Conservation (phyloP, 2,113 vertebrate species). For the Ctenodactylus gundi region DNA sequence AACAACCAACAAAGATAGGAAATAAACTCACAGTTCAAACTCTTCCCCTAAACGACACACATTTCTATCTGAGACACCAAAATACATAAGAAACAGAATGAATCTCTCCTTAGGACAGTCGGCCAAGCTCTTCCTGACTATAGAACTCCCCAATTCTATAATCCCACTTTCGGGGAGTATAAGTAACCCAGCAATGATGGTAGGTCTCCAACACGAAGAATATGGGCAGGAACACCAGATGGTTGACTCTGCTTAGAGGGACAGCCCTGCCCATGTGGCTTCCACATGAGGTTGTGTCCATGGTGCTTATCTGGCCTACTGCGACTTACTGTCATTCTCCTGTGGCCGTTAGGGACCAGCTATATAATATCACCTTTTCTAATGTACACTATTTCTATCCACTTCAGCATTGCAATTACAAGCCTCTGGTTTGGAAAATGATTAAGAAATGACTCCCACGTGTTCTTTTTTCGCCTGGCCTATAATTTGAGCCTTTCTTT, state of each 20-base stretch:
- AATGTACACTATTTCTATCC: not conserved
- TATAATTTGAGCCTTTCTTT: conserved; percentile 60
- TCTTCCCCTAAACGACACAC: not conserved
- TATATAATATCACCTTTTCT: conserved; percentile 61
- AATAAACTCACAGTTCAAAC: not conserved
- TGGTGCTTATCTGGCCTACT: conserved; percentile 42
- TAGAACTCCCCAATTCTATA: conserved; percentile 9
- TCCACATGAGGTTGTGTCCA: conserved; percentile 66
- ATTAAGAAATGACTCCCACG: conserved; percentile 64
- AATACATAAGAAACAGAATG: conserved; percentile 32
- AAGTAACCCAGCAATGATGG: conserved; percentile 57
- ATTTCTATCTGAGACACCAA: conserved; percentile 20
- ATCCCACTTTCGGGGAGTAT: conserved; percentile 15
- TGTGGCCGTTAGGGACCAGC: conserved; percentile 2
- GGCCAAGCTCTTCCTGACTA: conserved; percentile 5
- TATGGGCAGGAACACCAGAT: conserved; percentile 64
- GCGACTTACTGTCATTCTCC: conserved; percentile 57
- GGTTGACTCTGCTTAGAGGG: conserved; percentile 61
- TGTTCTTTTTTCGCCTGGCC: conserved; percentile 27
- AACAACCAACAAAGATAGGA: not conserved
- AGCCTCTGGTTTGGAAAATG: conserved; percentile 62
- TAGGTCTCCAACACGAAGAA: conserved; percentile 52
- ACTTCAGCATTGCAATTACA: conserved; percentile 14
- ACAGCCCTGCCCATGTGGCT: conserved; percentile 48
- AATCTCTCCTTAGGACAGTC: conserved; percentile 2